Conservation (phyloP, 1,140 invertebrate species). For the Scaptomyza hsui region DNA sequence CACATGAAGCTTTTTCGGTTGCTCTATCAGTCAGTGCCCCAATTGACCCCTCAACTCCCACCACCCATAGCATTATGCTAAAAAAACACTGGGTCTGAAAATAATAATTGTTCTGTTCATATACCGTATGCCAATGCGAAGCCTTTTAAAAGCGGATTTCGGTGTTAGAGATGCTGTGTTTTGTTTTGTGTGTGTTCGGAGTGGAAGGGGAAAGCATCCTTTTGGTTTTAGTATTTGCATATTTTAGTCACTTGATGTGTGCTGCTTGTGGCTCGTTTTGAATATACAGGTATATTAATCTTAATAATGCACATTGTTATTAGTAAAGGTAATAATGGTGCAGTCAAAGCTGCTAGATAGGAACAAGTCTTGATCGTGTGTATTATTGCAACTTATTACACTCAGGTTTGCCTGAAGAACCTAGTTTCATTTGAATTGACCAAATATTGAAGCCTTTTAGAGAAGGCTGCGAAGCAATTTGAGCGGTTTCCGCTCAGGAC, state of each 20-base stretch:
- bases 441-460: background rate
- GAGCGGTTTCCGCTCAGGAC: background rate
- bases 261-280: background rate
- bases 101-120: slow-evolving; percentile 70
- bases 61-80: slow-evolving; percentile 50
- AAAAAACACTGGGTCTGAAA: slow-evolving; percentile 67
- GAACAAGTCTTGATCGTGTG: background rate
- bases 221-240: slow-evolving; percentile 36
- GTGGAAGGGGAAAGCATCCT: background rate
- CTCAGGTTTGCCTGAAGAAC: no score
- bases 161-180: slow-evolving; percentile 41
- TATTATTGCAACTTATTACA: background rate
- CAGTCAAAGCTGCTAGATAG: background rate
- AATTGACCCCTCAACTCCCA: slow-evolving; percentile 25
- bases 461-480: background rate
- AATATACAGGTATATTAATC: background rate
- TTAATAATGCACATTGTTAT: background rate
- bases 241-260: slow-evolving; percentile 13
- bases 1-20: slow-evolving; percentile 40
- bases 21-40: slow-evolving; percentile 21
- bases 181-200: background rate
- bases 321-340: background rate
- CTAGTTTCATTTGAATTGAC: background rate
- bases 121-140: slow-evolving; percentile 56
- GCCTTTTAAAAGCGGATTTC: slow-evolving; percentile 68